Base-by-base conservation (phyloP, 2,113 vertebrate species). In the Corydoras maculifer region DNA sequence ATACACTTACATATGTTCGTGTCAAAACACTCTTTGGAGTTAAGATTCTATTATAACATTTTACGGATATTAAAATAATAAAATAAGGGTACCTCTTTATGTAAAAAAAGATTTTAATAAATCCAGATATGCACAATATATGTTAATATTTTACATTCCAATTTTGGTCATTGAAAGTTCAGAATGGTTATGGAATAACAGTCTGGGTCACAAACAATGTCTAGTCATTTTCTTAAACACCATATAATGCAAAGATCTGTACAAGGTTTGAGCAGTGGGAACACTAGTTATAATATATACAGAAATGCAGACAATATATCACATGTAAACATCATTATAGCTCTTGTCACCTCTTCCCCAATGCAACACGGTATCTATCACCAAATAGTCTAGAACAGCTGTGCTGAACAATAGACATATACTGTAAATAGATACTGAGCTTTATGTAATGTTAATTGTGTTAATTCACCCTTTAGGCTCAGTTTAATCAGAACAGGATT, bases 101-200 rank as follows among this genome's bases (percentile, higher is more conserved):
- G n/a, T 15, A 15, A 77, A 70, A 74, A 72, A 60, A 6, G 25
- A 59, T 61, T 78, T 78, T 78, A 78, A 78, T 78, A 75, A 71
- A 51, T 70, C 69, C 73, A 75, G 50, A 75, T 60, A 50, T 72
- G 73, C 70, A 68, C 74, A 78, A 58, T 68, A 68, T 72, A 74
- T 60, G 60, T 53, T 48, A 50, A 2, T 54, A 6, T 53, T 53
- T 12, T 53, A 8, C 11, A 8, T 53, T 43, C 35, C 18, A 25
- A 25, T 69, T 55, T 67, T 50, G 18, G 8, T 6, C n/a, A 43
- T 55, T 59, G 54, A 14, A 69, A 49, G 62, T 53, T 18, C 9
- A 74, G 73, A 48, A 4, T 9, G 53, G 48, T 55, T 18, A 69
- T 50, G 65, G 70, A 67, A 70, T 32, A 69, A 69, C 70, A 75